Conservation (phyloP, 2,888 invertebrate species). For the Drosophila siamana region DNA sequence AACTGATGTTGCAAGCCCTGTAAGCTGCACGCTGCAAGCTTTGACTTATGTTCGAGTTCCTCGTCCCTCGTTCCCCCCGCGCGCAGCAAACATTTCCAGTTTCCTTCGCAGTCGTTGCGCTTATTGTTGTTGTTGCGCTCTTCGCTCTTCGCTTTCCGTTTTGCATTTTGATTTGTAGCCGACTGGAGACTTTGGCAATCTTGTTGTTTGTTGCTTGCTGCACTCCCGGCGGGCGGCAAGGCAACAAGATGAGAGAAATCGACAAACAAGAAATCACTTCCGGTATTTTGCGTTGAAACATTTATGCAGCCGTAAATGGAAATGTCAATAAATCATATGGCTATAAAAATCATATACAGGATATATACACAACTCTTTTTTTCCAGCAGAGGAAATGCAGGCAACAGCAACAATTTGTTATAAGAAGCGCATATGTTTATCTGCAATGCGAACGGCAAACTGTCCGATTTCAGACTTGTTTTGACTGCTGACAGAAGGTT, state of each 20-base stretch:
- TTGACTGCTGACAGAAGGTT: conserved; percentile 12
- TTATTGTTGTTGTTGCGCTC: too few relatives aligned
- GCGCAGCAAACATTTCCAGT: conserved; percentile 55
- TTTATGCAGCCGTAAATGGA: conserved; percentile 79
- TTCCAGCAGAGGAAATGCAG: conserved; percentile 48
- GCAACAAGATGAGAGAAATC: conserved; percentile 38
- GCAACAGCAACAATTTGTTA: conserved; percentile 33
- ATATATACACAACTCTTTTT: conserved; percentile 60
- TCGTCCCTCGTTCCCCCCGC: too few relatives aligned
- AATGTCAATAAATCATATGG: conserved; percentile 79
- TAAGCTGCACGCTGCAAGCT: conserved; percentile 31
- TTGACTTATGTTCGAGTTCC: conserved; percentile 72
- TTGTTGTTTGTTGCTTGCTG: conserved; percentile 47
- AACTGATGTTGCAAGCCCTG: conserved; percentile 37
- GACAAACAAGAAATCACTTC: conserved; percentile 78
- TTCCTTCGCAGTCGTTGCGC: conserved; percentile 18
- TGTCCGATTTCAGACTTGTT: conserved; percentile 1
- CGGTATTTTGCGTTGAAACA: conserved; percentile 79
- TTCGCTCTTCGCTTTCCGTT: conserved; percentile 59
- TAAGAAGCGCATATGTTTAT: conserved; percentile 41
- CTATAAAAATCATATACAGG: conserved; percentile 72
- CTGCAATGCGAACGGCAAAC: conserved; percentile 15
- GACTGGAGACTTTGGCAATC: conserved; percentile 45
- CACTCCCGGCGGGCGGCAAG: too few relatives aligned
- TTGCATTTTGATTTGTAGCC: conserved; percentile 76